Evolutionary conservation across 2,888 invertebrate genomes (phyloP).

Genomic region (Melieria crassipennis): DNA sequence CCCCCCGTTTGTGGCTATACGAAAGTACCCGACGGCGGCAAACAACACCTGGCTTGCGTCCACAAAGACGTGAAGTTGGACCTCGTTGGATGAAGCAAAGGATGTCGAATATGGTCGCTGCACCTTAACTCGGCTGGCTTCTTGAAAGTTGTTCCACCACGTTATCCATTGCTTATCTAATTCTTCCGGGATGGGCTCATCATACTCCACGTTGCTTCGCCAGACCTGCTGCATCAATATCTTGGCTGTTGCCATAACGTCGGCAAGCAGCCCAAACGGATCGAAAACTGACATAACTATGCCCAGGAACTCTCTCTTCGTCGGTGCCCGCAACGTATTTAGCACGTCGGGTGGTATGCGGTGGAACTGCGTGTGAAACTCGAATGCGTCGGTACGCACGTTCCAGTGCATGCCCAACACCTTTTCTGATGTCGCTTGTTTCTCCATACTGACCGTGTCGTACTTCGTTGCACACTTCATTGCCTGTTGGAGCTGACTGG

Average conservation of each 20-base stretch:
- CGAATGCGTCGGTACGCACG: background rate
- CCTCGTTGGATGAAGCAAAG: background rate
- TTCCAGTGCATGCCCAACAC: background rate
- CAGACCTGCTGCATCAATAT: slow-evolving; percentile 1
- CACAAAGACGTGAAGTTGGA: too few relatives aligned
- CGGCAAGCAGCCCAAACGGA: background rate
- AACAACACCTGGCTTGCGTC: too few relatives aligned
- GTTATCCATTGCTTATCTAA: background rate
- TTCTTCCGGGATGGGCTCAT: background rate
- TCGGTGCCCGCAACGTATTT: background rate
- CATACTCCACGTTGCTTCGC: background rate
- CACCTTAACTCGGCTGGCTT: background rate
- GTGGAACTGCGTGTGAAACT: background rate
- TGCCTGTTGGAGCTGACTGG: too few relatives aligned
- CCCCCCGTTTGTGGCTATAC: background rate
- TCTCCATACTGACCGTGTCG: background rate
- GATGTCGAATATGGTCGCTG: background rate
- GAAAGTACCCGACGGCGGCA: too few relatives aligned
- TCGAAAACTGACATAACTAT: background rate
- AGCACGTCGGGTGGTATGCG: too few relatives aligned
- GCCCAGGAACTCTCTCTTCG: slow-evolving; percentile 1
- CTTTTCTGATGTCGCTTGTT: background rate
- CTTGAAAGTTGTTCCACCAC: background rate
- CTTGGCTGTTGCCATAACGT: background rate
- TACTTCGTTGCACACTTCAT: background rate